Base-by-base conservation (phyloP, 2,797 vertebrate genomes). In the Coregonus ussuriensis region DNA sequence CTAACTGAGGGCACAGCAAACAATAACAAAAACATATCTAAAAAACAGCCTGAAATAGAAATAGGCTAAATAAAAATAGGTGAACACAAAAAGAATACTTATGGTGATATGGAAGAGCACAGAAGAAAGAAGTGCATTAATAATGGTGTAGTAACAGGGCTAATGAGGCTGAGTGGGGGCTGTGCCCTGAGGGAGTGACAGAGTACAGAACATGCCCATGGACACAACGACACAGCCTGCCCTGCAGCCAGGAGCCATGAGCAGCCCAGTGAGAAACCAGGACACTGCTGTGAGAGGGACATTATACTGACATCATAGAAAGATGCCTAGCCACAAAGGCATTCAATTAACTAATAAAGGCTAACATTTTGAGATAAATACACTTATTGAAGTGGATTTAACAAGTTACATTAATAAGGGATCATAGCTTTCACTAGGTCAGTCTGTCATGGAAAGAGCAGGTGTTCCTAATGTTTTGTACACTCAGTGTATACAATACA, bases 181-280 rank as follows among this genome's bases (percentile, higher is more conserved):
- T 65, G 63, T n/a, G 63, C 3, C 25, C 21, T 21, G 52, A 56
- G 14, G 29, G 15, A 56, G 41, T 31, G 54, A 63, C 31, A 31
- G 21, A 33, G 74, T 68, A 62, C 67, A 54, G 73, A 77, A 73
- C 47, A 71, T 21, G 72, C 69, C 72, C 63, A 37, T 29, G 29
- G 74, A 71, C 66, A 72, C 37, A 47, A 63, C 53, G 4, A 78
- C 71, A 74, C 31, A 75, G 33, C 66, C 69, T 18, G 52, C 71
- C 31, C 62, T 33, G 33, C 51, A 70, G 65, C 31, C 18, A 70
- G 5, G 33, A 47, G 33, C 33, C 33, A 35, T 35, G 33, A 35
- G 33, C 33, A 35, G 33, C 21, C 21, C 21, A 21, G 21, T 21
- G 21, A 21, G 21, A 21, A 21, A 21, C 21, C 21, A 21, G 21